phyloP scores from a whole-genome alignment of 2,888 invertebrate species.

The Heteromyza rotundicornis region DNA sequence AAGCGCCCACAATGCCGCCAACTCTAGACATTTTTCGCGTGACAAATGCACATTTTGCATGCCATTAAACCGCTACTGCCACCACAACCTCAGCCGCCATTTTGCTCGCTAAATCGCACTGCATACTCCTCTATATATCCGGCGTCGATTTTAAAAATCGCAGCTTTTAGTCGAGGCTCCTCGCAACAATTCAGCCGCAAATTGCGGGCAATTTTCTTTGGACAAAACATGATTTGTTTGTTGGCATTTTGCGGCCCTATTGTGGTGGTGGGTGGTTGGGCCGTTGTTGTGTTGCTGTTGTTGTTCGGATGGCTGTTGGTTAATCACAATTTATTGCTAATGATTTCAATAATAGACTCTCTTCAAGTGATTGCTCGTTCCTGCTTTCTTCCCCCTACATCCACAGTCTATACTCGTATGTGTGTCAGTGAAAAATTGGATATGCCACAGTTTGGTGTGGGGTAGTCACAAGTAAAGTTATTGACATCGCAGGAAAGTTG shows the following conservation, averaged over 20 bases:
- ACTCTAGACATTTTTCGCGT: conserved; percentile 24
- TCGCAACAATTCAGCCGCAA: conserved; percentile 26
- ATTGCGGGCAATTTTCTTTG: conserved; percentile 20
- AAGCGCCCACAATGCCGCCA: background rate
- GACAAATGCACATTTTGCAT: conserved; percentile 26
- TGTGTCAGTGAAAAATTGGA: background rate
- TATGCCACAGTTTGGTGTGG: no score
- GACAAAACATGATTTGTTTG: conserved; percentile 15
- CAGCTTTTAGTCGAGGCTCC: conserved; percentile 24
- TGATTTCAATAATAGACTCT: conserved; percentile 9
- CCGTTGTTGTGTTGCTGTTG: background rate
- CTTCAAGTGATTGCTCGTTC: background rate
- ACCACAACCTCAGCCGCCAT: background rate
- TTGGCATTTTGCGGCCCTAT: conserved; percentile 2
- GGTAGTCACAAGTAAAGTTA: no score
- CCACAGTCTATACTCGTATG: background rate
- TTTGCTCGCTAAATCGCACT: background rate
- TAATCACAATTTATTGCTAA: conserved; percentile 11
- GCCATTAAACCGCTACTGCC: conserved; percentile 15
- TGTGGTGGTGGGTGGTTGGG: conserved; percentile 7
- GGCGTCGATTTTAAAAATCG: conserved; percentile 27
- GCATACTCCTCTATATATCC: background rate
- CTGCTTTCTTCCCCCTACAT: no score
- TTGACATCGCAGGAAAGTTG: no score
- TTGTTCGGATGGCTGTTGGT: background rate